Percentiles rank a stretch among this genome's conserved stretches.
phyloP scores from a whole-genome alignment of 2,113 vertebrate species.

The Istiophorus platypterus region DNA sequence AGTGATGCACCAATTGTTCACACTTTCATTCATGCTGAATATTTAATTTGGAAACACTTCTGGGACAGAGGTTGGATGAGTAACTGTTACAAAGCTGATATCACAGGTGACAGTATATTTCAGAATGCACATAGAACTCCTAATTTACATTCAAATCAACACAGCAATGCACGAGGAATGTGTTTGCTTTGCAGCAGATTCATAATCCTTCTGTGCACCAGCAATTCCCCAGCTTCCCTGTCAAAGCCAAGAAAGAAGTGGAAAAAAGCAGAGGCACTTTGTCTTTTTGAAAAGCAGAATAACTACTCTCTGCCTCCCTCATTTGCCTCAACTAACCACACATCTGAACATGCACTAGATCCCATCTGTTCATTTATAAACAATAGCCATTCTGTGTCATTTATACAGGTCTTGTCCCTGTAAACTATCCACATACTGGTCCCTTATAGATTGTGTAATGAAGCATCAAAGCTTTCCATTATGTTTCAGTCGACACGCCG shows the following conservation, averaged over 20 bases:
- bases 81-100: constrained; percentile 52
- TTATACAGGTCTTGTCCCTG: constrained; percentile 42
- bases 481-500: constrained; percentile 42
- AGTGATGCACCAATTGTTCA: constrained; percentile 42
- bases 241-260: constrained; percentile 55
- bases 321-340: constrained; percentile 42
- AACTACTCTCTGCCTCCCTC: constrained; percentile 18
- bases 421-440: constrained; percentile 36
- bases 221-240: constrained; percentile 51
- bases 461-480: constrained; percentile 51
- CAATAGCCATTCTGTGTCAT: constrained; percentile 37
- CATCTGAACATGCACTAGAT: constrained; percentile 40
- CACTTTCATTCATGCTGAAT: constrained; percentile 40
- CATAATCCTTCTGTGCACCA: constrained; percentile 62
- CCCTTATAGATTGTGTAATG: constrained; percentile 61
- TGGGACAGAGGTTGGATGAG: constrained; percentile 37
- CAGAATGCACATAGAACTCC: constrained; percentile 9
- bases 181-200: constrained; percentile 61
- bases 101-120: constrained; percentile 56
- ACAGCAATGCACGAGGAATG: constrained; percentile 49
- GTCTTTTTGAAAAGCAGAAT: constrained; percentile 40
- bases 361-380: constrained; percentile 52
- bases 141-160: constrained; percentile 64
- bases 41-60: constrained; percentile 38
- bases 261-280: constrained; percentile 25